Evolutionary conservation across 2,888 invertebrate species (phyloP).

Genomic region (Phengaris arion): DNA sequence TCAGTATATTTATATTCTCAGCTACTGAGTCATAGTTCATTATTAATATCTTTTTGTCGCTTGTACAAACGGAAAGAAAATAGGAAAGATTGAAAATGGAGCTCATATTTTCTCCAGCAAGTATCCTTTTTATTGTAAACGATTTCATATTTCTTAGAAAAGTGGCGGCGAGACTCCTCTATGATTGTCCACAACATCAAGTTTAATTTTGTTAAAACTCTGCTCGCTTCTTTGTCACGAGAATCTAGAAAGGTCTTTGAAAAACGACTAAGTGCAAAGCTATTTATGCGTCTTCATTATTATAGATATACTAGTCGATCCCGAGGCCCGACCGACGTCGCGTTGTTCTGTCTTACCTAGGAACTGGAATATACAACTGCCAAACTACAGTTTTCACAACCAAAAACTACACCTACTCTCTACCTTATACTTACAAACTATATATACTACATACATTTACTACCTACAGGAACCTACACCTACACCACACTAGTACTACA

Average conservation of each 20-base stretch:
- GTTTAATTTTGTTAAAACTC: constrained; percentile 23
- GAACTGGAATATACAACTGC: no score
- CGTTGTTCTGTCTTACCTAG: no score
- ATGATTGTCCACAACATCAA: constrained; percentile 16
- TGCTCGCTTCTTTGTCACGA: background rate
- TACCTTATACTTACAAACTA: no score
- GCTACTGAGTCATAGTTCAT: background rate
- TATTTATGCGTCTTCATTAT: background rate
- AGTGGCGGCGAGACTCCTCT: constrained; percentile 16
- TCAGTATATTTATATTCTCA: background rate
- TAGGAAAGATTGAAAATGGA: background rate
- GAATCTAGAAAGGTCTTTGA: constrained; percentile 25
- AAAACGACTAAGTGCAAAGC: constrained; percentile 12
- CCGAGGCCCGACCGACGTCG: no score
- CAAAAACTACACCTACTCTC: no score
- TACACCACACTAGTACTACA: no score
- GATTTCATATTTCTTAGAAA: constrained; percentile 13
- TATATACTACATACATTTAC: no score
- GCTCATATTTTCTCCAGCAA: constrained; percentile 1
- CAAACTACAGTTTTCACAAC: no score
- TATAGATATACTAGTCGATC: background rate
- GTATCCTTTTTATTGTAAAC: constrained; percentile 16
- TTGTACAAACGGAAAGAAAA: constrained; percentile 4
- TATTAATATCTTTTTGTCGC: constrained; percentile 7
- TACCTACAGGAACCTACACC: no score